phyloP scores from a whole-genome alignment of 2,113 vertebrate species.

The Gymnorhina tibicen region DNA sequence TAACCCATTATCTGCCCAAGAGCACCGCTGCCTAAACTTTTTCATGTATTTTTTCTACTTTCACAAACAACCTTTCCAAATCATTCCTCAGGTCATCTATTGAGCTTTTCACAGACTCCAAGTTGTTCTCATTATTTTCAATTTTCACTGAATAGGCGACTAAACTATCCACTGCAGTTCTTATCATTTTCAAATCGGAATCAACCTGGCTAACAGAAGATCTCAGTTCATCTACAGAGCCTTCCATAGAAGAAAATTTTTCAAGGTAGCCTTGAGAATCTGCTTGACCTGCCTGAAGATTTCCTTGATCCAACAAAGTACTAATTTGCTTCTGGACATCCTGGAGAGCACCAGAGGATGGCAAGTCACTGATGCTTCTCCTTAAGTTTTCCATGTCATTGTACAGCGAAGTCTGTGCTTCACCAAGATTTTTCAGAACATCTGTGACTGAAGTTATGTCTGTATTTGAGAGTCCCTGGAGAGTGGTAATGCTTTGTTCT shows the following conservation, averaged over 20 bases:
- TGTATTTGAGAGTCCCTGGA: slow-evolving; percentile 25
- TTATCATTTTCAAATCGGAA: slow-evolving; percentile 81
- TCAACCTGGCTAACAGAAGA: slow-evolving; percentile 74
- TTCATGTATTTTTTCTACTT: slow-evolving; percentile 71
- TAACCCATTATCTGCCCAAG: not conserved
- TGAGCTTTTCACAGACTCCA: slow-evolving; percentile 75
- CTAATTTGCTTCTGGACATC: slow-evolving; percentile 66
- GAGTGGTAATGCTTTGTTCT: slow-evolving; percentile 36
- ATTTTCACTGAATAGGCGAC: slow-evolving; percentile 82
- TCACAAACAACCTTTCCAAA: slow-evolving; percentile 73
- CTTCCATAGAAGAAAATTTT: slow-evolving; percentile 63
- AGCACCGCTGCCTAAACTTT: slow-evolving; percentile 25
- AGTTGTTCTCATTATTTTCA: slow-evolving; percentile 80
- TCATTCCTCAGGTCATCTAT: slow-evolving; percentile 78
- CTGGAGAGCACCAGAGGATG: slow-evolving; percentile 54
- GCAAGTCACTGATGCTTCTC: slow-evolving; percentile 72
- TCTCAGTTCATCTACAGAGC: slow-evolving; percentile 69
- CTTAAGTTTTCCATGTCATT: slow-evolving; percentile 65
- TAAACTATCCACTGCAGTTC: slow-evolving; percentile 76
- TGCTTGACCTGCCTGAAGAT: slow-evolving; percentile 24
- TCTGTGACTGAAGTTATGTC: slow-evolving; percentile 19
- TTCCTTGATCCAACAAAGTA: slow-evolving; percentile 60
- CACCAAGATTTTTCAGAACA: slow-evolving; percentile 56
- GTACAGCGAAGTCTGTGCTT: slow-evolving; percentile 68
- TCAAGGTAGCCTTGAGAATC: slow-evolving; percentile 60